Evolutionary conservation across 2,888 invertebrate genomes (phyloP).

Genomic region (Cataglyphis cursor): DNA sequence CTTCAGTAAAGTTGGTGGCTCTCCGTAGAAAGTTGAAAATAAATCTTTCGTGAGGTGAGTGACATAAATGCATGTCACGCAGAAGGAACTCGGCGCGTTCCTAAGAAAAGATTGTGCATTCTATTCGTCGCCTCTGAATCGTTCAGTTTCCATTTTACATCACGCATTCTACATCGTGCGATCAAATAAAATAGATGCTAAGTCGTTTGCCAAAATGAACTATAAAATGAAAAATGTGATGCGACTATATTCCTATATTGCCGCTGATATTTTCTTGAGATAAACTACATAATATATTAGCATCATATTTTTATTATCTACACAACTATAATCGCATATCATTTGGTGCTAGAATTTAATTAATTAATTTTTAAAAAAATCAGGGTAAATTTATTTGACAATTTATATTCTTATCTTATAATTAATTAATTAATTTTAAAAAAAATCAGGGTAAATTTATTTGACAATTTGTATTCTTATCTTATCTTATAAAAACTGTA

Average conservation of each 20-base stretch:
- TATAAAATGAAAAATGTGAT: neutral
- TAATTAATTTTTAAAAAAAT: neutral
- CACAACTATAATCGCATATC: neutral
- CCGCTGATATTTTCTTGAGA: neutral
- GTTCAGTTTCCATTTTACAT: slow-evolving; percentile 51
- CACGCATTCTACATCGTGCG: slow-evolving; percentile 15
- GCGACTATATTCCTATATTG: slow-evolving; percentile 4
- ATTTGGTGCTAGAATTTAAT: neutral
- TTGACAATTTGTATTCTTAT: neutral
- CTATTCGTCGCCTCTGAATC: slow-evolving; percentile 43
- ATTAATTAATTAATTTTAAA: neutral
- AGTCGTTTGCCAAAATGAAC: slow-evolving; percentile 24
- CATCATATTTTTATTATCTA: neutral
- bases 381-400: neutral
- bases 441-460: neutral
- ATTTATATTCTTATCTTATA: neutral
- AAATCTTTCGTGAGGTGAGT: slow-evolving; percentile 47
- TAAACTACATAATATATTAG: neutral
- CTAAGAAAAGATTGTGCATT: slow-evolving; percentile 52
- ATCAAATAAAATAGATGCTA: slow-evolving; percentile 36
- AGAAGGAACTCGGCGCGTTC: slow-evolving; percentile 43
- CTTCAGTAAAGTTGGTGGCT: slow-evolving; percentile 30
- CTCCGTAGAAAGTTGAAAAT: slow-evolving; percentile 44
- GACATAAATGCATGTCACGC: slow-evolving; percentile 61
- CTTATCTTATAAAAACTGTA: neutral